A percentile compares a stretch with the other conserved stretches of the same genome.
Evolutionary conservation across 37 sponge, comb jelly and placozoan genomes (phyloP).

Genomic region (Beroe forskalii): DNA sequence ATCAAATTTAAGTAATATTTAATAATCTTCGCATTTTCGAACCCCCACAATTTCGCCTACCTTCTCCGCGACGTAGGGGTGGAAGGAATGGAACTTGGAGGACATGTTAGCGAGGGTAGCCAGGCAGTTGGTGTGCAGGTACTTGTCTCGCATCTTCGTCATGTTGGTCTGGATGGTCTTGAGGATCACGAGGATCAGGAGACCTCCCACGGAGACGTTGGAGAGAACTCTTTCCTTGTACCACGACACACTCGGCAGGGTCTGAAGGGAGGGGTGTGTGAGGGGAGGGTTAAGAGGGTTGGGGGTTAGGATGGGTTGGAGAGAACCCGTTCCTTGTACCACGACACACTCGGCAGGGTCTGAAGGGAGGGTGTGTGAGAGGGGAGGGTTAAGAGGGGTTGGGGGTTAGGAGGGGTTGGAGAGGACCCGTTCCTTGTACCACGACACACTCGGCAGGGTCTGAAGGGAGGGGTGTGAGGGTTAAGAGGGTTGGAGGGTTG

Average conservation of each 20-base stretch:
- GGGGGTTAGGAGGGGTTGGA: too few species aligned
- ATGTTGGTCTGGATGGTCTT: constrained; percentile 89
- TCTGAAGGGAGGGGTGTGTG: background rate
- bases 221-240: constrained; percentile 77
- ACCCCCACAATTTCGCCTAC: too few species aligned
- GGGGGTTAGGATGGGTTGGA: too few species aligned
- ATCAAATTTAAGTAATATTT: background rate
- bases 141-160: constrained; percentile 77
- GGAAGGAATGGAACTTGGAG: constrained; percentile 80
- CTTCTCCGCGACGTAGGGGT: constrained; percentile 81
- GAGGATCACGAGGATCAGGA: constrained; percentile 83
- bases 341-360: constrained; percentile 75
- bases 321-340: constrained; percentile 83
- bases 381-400: too few species aligned
- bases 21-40: constrained; percentile 72
- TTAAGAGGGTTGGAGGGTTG: too few species aligned
- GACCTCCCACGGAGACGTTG: constrained; percentile 80
- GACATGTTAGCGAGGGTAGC: constrained; percentile 98
- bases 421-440: too few species aligned
- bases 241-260: constrained; percentile 78
- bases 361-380: too few species aligned
- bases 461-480: too few species aligned
- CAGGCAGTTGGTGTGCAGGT: constrained; percentile 95
- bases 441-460: too few species aligned
- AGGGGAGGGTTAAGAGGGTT: too few species aligned